Conservation (phyloP, 2,113 vertebrate genomes). For the Todiramphus chloris region DNA sequence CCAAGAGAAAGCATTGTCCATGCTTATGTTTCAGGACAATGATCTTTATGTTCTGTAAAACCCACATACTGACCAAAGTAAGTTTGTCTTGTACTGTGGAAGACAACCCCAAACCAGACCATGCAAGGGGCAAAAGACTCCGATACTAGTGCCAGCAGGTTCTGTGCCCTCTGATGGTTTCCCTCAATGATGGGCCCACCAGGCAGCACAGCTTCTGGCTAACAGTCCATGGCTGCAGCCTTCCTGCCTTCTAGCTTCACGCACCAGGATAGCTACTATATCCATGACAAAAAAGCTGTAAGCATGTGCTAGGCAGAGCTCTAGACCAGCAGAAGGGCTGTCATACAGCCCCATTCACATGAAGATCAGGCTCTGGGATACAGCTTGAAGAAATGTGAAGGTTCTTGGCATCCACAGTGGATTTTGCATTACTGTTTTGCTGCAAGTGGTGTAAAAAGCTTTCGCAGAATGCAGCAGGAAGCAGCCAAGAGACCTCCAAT, state of each 20-base stretch:
- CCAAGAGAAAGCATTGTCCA: not conserved
- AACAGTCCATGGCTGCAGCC: not conserved
- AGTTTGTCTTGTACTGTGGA: not conserved
- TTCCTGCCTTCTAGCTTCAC: not conserved
- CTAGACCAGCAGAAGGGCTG: not conserved
- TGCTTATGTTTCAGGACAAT: not conserved
- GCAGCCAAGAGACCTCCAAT: not conserved
- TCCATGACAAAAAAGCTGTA: rapidly evolving
- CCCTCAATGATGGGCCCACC: too few relatives aligned
- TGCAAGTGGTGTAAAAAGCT: not conserved
- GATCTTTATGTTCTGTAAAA: not conserved
- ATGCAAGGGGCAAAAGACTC: not conserved
- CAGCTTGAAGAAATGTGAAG: rapidly evolving
- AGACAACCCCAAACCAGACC: not conserved
- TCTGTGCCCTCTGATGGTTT: rapidly evolving
- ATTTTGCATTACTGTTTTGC: not conserved
- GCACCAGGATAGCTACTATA: rapidly evolving
- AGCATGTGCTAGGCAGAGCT: rapidly evolving
- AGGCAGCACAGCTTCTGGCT: not conserved
- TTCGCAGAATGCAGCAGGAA: rapidly evolving
- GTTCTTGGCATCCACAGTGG: not conserved
- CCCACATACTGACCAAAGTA: not conserved
- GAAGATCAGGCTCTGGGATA: not conserved
- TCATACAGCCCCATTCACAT: rapidly evolving
- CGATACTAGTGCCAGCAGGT: not conserved